Evolutionary conservation across 2,113 vertebrate genomes (phyloP), one percentile per base, ranked within the genome.

Genomic region (Phylloscopus trochilus): DNA sequence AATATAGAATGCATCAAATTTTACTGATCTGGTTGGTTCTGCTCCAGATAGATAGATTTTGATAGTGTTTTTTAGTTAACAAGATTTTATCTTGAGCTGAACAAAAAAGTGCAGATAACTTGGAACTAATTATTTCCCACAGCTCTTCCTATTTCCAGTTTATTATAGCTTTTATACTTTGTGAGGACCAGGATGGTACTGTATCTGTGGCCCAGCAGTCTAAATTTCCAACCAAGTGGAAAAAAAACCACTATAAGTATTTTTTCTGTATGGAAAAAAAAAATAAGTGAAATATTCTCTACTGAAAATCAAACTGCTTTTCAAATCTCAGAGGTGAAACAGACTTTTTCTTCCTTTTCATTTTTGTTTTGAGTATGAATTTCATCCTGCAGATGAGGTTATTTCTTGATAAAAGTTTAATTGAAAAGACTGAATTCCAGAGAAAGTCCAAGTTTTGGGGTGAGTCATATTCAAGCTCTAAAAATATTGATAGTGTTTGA

Each of bases 401-500:
- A 52, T 59, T 82, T 92, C 43, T 62, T 80, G 39, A 53, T 80
- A 67, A 94, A 89, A 72, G 33, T 22, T 80, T 83, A 88, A 80
- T 79, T 73, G 30, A 76, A 91, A 90, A 86, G 46, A 47, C 33
- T 74, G 35, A 73, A 74, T 95, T 91, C 39, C 11, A 12, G 46
- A 86, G 28, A 84, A 95, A 69, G 14, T n/a, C 17, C n/a, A 47
- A 23, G 46, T 87, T 94, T 66, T 87, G 69, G 89, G n/a, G 23
- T 92, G 74, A 95, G 19, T 84, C 81, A 55, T 92, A 76, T 82
- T 62, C 46, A 60, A 92, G 31, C 22, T 83, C 63, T 92, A 80
- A 91, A 95, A 87, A 64, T 58, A 87, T 22, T 87, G 74, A 47
- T 30, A 75, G 5, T 58, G 7, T 69, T 80, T 92, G 46, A 70